Evolutionary conservation across 2,888 invertebrate genomes (phyloP).

Genomic region (Mesoligia furuncula): DNA sequence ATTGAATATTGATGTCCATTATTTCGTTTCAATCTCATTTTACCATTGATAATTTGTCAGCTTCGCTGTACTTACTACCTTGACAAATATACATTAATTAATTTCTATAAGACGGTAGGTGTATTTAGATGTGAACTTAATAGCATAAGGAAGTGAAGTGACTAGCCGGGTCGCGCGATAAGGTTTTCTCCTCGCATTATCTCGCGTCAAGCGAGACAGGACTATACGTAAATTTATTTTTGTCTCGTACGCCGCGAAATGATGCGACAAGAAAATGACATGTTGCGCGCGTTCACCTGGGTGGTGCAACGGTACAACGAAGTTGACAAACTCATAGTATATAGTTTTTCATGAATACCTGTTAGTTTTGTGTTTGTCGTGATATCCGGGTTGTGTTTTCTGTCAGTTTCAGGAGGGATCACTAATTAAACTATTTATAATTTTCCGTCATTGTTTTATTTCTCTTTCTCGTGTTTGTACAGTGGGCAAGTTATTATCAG

Average conservation of each 20-base stretch:
- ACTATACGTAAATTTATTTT: not conserved
- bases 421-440: constrained; percentile 86
- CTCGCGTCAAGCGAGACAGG: no score
- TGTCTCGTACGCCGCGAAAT: not conserved
- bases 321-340: constrained; percentile 21
- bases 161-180: not conserved
- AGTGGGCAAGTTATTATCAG: constrained; percentile 39
- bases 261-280: not conserved
- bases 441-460: constrained; percentile 82
- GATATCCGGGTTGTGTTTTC: constrained; percentile 56
- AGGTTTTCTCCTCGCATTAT: not conserved
- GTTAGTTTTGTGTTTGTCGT: constrained; percentile 45
- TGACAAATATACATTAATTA: constrained; percentile 7
- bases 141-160: constrained; percentile 26
- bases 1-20: constrained; percentile 25
- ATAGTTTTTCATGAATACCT: constrained; percentile 11
- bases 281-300: not conserved
- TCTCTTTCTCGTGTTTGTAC: constrained; percentile 45
- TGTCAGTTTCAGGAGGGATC: constrained; percentile 76
- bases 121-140: constrained; percentile 34
- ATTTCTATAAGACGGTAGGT: constrained; percentile 24
- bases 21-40: constrained; percentile 17
- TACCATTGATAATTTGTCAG: not conserved
- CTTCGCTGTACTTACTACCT: constrained; percentile 27
- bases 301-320: constrained; percentile 9